Percentiles rank a stretch among this genome's conserved stretches.
phyloP scores from a whole-genome alignment of 2,113 vertebrate genomes.

The Pongo pygmaeus region DNA sequence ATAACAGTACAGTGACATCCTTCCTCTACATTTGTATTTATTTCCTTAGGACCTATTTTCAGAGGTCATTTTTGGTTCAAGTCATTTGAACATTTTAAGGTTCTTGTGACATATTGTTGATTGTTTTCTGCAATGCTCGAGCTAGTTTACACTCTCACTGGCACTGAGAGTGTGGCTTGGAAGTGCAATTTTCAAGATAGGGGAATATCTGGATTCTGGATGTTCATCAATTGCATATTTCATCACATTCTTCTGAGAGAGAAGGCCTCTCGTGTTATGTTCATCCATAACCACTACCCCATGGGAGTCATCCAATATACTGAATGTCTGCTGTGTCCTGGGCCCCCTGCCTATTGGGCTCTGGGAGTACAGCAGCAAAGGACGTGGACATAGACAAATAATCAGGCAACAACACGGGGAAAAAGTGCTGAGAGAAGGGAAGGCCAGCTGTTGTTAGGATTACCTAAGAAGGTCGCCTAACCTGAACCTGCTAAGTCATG shows the following conservation, averaged over 20 bases:
- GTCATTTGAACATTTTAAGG: background rate
- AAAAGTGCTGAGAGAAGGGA: background rate
- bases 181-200: background rate
- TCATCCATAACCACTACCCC: background rate
- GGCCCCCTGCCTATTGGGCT: background rate
- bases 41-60: background rate
- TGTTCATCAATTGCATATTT: background rate
- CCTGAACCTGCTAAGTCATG: background rate
- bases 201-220: background rate
- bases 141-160: background rate
- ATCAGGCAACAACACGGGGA: background rate
- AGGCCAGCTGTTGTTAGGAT: no score
- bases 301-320: background rate
- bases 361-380: background rate
- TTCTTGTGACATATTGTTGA: background rate
- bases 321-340: background rate
- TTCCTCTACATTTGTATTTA: background rate
- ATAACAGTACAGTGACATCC: background rate
- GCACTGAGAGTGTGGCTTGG: background rate
- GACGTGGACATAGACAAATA: background rate
- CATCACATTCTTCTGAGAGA: background rate
- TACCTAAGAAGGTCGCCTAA: background rate
- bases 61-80: background rate
- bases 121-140: background rate
- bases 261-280: background rate